Percentiles rank a stretch among this genome's conserved stretches.
These are phyloP conservation scores for Astropecten irregularis DNA, from an alignment of 53 echinoderm and acorn worm genomes.

Conservation along the genomic window DNA sequence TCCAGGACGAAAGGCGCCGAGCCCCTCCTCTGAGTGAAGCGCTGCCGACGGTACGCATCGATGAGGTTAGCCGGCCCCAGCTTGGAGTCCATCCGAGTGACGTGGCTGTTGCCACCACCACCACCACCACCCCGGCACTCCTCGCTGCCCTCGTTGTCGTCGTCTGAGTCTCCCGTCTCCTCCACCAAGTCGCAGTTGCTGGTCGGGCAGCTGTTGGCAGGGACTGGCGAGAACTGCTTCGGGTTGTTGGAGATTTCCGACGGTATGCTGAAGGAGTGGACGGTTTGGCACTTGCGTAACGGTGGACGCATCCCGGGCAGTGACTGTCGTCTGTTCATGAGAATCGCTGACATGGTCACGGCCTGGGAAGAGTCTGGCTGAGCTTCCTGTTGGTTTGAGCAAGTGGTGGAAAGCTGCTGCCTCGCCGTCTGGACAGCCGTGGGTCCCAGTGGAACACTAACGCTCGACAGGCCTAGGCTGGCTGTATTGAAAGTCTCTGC, in stretches of 20 bases:
- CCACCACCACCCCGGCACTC: constrained; percentile 19
- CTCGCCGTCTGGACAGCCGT: constrained; percentile 1
- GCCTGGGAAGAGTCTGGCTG: background rate
- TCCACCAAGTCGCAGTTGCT: constrained; percentile 17
- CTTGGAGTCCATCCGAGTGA: background rate
- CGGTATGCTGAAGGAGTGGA: constrained; percentile 74
- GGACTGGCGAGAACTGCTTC: background rate
- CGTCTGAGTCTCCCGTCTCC: constrained; percentile 20
- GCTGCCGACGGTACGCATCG: constrained; percentile 14
- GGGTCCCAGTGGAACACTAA: background rate
- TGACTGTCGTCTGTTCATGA: constrained; percentile 47
- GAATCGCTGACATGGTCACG: constrained; percentile 8
- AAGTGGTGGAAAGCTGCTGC: constrained; percentile 18
- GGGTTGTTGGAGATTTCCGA: constrained; percentile 42
- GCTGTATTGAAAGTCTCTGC: constrained; percentile 64
- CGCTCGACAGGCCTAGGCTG: background rate
- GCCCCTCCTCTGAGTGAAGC: constrained; percentile 53
- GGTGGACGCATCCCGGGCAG: constrained; percentile 89
- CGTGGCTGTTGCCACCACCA: background rate
- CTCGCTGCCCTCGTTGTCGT: background rate
- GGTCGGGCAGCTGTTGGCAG: constrained; percentile 44
- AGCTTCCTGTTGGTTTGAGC: background rate
- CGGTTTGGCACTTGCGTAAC: constrained; percentile 81
- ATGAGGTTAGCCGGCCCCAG: background rate
- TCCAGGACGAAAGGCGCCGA: constrained; percentile 80